Evolutionary conservation across 2,888 invertebrate species (phyloP), one percentile per base, ranked within the genome.

Genomic region (Corythucha ciliata): DNA sequence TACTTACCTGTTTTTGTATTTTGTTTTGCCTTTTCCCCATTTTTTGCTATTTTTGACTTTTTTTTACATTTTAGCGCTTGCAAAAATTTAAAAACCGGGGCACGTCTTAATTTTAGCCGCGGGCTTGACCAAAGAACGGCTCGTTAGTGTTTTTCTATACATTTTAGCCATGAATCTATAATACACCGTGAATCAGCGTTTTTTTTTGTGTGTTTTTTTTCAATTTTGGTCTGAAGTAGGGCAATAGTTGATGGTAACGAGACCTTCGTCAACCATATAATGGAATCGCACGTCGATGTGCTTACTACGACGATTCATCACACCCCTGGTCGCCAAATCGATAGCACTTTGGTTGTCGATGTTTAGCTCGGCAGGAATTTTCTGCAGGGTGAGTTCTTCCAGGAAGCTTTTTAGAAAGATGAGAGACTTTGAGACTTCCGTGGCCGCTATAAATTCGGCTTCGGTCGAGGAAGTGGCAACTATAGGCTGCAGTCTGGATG

Each of bases 211-310:
- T n/a, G n/a, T n/a, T n/a, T n/a, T n/a, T n/a, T n/a, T n/a, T n/a
- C n/a, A n/a, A n/a, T n/a, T 18, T 21, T 46, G 33, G 3, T 8
- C 7, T 10, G 32, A 22, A 2, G 46, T 33, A 3, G 46, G 6
- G 3, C 33, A 32, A 14, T 46, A 20, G 6, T 32, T 14, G 5
- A 46, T 16, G 6, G 27, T 22, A 10, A 46, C 18, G 10, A 46
- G 10, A 7, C 34, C 34, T 22, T 16, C 32, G 16, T 46, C 34
- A 26, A 37, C 39, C 2, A 47, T 36, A 18, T 10, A 47, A 25
- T 47, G 26, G 10, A 36, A 47, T 36, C 22, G 18, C 2, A 47
- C 47, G 21, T 47, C 47, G 25, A 47, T 47, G 16, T 47, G 47
- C 26, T 47, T 47, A 4, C 24, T 24, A 14, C 33, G 29, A 26